Percentiles rank a stretch among this genome's conserved stretches.
Conservation (phyloP, 2,797 vertebrate species). For the Loriculus beryllinus region DNA sequence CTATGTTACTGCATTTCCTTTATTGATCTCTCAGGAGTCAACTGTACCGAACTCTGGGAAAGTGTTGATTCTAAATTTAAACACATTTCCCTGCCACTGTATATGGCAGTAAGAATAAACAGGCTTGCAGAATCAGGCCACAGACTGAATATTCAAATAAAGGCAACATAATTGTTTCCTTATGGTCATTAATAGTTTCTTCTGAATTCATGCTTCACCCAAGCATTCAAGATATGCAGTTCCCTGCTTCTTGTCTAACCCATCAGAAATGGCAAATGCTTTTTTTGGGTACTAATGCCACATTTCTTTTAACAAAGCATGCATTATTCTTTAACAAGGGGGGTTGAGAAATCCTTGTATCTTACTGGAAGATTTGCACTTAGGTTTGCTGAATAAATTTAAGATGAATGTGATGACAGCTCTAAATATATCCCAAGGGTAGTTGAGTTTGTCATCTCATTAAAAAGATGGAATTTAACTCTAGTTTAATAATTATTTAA, state of each 20-base stretch:
- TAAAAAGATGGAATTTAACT: neutral
- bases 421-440: neutral
- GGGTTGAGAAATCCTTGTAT: neutral
- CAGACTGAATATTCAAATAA: slow-evolving; percentile 18
- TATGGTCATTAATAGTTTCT: slow-evolving; percentile 12
- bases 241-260: neutral
- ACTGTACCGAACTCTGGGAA: neutral
- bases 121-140: slow-evolving; percentile 17
- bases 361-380: neutral
- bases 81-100: neutral
- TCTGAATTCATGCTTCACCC: neutral
- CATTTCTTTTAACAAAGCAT: neutral
- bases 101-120: neutral
- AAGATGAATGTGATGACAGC: neutral
- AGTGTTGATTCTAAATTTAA: slow-evolving; percentile 36
- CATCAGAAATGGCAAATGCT: neutral
- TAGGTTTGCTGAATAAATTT: neutral
- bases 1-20: neutral
- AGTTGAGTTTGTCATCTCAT: accelerated
- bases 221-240: slow-evolving; percentile 11
- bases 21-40: slow-evolving; percentile 37
- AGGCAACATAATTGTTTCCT: slow-evolving; percentile 38
- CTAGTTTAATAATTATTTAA: neutral
- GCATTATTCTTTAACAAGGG: neutral
- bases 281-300: neutral